These are phyloP conservation scores for Nycticebus coucang DNA, from an alignment of 2,113 vertebrate genomes.

Conservation along the genomic window DNA sequence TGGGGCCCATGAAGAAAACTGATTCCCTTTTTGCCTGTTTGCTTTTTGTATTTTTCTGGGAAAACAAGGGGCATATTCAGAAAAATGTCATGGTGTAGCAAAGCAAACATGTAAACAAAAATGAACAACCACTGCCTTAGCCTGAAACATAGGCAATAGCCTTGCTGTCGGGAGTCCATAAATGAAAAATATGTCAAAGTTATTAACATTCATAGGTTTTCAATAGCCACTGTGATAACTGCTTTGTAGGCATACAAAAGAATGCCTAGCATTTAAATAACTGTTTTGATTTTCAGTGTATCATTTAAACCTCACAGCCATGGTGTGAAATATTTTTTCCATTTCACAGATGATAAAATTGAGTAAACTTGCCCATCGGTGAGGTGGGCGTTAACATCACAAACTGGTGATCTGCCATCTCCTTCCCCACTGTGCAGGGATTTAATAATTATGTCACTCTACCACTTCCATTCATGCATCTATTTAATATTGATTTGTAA, in stretches of 20 bases:
- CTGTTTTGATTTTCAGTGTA: neutral
- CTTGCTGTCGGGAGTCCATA: neutral
- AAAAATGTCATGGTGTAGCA: neutral
- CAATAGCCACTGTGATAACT: neutral
- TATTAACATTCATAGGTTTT: neutral
- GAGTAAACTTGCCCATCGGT: neutral
- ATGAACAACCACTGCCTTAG: neutral
- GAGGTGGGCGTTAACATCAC: neutral
- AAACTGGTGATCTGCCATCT: neutral
- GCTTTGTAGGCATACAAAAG: neutral
- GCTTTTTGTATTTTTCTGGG: neutral
- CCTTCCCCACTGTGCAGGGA: too few species aligned
- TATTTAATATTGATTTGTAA: neutral
- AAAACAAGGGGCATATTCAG: neutral
- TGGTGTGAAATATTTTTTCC: neutral
- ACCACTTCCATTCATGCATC: neutral
- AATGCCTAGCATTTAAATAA: neutral
- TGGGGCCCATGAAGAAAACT: neutral
- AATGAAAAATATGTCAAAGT: neutral
- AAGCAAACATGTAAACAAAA: slow-evolving; percentile 19
- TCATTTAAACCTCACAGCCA: neutral
- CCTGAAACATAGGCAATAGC: neutral
- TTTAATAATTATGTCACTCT: neutral
- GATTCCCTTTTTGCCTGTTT: neutral
- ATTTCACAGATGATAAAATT: slow-evolving; percentile 18